phyloP scores from a whole-genome alignment of 35 echinoderm and acorn worm genomes.

The Diadema setosum region DNA sequence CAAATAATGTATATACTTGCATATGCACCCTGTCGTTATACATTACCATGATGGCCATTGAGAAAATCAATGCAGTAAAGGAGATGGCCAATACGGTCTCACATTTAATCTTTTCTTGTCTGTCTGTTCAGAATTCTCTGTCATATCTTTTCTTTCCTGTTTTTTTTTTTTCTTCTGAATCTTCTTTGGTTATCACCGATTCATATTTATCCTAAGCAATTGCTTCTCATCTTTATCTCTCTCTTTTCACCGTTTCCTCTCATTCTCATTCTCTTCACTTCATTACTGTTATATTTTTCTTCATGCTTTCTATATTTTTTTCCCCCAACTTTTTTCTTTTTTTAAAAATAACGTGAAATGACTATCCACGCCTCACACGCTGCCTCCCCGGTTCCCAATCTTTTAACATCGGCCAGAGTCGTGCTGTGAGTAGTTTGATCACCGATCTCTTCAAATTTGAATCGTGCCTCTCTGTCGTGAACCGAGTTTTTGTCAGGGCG shows the following conservation, averaged over 20 bases:
- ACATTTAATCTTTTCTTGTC: no score
- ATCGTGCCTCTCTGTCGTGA: slow-evolving; percentile 23
- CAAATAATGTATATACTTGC: no score
- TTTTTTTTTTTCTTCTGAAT: background rate
- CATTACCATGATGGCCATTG: no score
- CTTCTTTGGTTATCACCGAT: no score
- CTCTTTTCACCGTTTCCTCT: no score
- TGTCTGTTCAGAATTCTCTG: background rate
- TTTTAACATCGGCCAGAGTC: slow-evolving; percentile 27
- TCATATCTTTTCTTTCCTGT: background rate
- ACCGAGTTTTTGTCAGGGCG: background rate
- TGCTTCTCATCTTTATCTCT: background rate
- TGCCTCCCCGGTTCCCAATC: background rate
- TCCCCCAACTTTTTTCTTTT: background rate
- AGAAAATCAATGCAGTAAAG: no score
- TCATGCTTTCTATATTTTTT: background rate
- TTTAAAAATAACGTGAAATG: no score
- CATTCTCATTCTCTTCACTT: background rate
- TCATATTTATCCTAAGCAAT: no score
- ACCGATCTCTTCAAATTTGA: background rate
- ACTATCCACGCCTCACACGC: slow-evolving; percentile 6
- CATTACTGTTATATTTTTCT: background rate
- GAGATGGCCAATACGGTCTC: no score
- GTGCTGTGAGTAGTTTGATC: slow-evolving; percentile 12
- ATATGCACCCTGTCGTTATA: no score